These are phyloP conservation scores for Smittia aterrima DNA, from an alignment of 2,888 invertebrate species.

Conservation along the genomic window DNA sequence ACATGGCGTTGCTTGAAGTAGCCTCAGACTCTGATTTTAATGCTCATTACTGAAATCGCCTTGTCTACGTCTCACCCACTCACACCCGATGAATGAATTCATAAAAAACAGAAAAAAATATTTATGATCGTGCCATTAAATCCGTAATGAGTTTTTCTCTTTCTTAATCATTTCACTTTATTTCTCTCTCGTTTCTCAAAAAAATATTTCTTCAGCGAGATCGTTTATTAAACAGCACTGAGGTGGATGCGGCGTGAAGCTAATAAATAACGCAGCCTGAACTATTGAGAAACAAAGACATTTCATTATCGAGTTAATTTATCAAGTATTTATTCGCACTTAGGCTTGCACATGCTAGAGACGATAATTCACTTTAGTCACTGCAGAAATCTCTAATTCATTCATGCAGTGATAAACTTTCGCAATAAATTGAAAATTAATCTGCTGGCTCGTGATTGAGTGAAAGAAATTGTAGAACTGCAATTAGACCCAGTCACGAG, in stretches of 20 bases:
- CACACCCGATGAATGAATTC: not conserved
- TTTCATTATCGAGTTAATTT: conserved; percentile 1
- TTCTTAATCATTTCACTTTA: not conserved
- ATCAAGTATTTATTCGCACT: not conserved
- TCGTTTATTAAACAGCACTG: not conserved
- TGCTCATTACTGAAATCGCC: conserved; percentile 2
- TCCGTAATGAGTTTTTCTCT: conserved; percentile 3
- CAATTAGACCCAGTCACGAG: too few species aligned
- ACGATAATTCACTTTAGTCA: too few species aligned
- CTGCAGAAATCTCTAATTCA: not conserved
- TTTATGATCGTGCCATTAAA: not conserved
- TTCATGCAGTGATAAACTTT: not conserved
- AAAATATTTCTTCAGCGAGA: not conserved
- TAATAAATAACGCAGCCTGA: not conserved
- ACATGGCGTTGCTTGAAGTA: not conserved
- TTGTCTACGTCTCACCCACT: not conserved
- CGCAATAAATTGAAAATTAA: too few species aligned
- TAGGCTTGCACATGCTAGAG: not conserved
- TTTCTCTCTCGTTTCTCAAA: not conserved
- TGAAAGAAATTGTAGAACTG: too few species aligned
- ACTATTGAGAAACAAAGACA: not conserved
- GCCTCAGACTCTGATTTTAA: not conserved
- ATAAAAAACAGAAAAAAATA: not conserved
- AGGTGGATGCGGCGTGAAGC: not conserved
- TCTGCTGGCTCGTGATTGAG: too few species aligned